Percentiles rank a stretch among this genome's conserved stretches.
phyloP scores from a whole-genome alignment of 2,888 invertebrate genomes.

The Harpalus rufipes region DNA sequence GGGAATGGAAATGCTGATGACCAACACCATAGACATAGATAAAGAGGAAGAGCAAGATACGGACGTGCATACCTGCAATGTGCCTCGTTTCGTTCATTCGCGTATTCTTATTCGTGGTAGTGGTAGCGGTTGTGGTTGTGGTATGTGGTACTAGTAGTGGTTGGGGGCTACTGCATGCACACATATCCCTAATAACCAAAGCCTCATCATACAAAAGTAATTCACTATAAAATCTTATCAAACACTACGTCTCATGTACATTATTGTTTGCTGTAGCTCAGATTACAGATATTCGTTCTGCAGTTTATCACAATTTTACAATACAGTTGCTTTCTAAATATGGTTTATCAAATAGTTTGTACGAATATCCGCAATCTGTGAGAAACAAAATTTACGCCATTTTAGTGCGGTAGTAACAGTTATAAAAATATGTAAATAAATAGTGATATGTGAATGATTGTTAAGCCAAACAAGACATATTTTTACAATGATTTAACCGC shows the following conservation, averaged over 20 bases:
- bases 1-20: constrained; percentile 48
- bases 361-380: constrained; percentile 48
- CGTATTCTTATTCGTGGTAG: background rate
- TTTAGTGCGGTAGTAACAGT: constrained; percentile 27
- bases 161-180: constrained; percentile 34
- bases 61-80: constrained; percentile 35
- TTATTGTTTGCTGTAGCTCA: constrained; percentile 43
- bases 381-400: constrained; percentile 49
- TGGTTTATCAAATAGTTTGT: constrained; percentile 39
- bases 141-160: constrained; percentile 15
- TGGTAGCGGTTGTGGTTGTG: background rate
- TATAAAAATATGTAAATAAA: constrained; percentile 52
- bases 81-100: background rate
- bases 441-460: constrained; percentile 39
- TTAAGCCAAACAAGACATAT: constrained; percentile 19
- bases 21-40: constrained; percentile 13
- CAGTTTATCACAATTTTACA: constrained; percentile 50
- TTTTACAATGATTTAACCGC: constrained; percentile 33
- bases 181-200: constrained; percentile 41
- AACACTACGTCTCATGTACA: constrained; percentile 52
- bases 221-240: constrained; percentile 62
- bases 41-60: no score
- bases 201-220: constrained; percentile 55
- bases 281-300: constrained; percentile 47
- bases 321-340: constrained; percentile 14